Conservation (phyloP, 2,888 invertebrate species). For the Pandemis cinnamomeana region DNA sequence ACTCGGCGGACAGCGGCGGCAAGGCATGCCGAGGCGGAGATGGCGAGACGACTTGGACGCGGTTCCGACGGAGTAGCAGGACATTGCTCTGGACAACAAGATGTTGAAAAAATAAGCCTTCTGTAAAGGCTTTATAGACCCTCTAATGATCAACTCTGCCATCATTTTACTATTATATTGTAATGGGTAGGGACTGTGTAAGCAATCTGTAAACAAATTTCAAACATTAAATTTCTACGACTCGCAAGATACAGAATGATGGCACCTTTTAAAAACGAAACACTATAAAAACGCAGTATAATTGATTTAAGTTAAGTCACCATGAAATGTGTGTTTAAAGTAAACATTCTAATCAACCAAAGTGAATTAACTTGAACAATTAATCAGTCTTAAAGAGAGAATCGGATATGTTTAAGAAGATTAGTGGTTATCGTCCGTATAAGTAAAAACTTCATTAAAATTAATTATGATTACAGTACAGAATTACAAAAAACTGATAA, state of each 20-base stretch:
- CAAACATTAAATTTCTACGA: no score
- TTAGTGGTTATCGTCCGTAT: neutral
- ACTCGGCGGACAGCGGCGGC: no score
- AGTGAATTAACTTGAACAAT: neutral
- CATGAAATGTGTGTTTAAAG: neutral
- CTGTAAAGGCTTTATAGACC: no score
- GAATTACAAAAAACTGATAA: neutral
- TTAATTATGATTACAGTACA: neutral
- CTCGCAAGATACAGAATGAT: neutral
- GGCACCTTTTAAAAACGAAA: neutral
- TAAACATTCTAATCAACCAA: neutral
- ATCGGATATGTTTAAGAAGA: conserved; percentile 7
- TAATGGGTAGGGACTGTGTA: no score
- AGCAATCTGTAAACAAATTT: no score
- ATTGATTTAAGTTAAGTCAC: neutral
- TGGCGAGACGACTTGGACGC: no score
- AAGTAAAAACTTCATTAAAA: neutral
- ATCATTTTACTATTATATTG: no score
- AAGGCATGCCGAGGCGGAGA: no score
- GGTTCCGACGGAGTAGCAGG: no score
- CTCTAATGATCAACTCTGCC: no score
- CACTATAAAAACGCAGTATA: neutral
- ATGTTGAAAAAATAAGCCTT: no score
- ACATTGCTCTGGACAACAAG: no score
- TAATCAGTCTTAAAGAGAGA: neutral